Base-by-base conservation (phyloP, 2,797 vertebrate genomes). In the Hybognathus amarus region DNA sequence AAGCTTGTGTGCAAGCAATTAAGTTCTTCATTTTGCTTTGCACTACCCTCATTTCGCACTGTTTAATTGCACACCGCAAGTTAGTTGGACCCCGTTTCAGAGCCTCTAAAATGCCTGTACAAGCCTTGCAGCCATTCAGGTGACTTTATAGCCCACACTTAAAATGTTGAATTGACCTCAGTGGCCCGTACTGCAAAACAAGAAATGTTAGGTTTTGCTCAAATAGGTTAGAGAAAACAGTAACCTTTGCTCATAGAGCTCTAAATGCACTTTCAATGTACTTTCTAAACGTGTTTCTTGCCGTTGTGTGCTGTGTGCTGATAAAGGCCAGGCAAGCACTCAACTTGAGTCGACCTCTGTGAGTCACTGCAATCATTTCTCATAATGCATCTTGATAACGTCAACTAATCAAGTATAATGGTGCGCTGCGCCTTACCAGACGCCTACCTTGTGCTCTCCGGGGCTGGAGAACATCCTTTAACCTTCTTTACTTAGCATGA, bases 331-430 rank as follows among this genome's bases (percentile, higher is more conserved):
- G 61, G 33, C 45, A 47, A 50, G 59, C 69, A 64, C 45, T 52
- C 80, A 63, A 75, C 56, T 38, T 66, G 47, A 67, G 33, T 68
- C 24, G 61, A 82, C 80, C 71, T 67, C 70, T 38, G 30, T 33
- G 70, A 67, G 70, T 75, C 71, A 75, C 30, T 18, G 59, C 70
- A 67, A 82, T 75, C 80, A 67, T 76, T 82, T 82, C 61, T 76
- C 80, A 82, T 42, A 56, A 82, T 76, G 70, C 61, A 22, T 76
- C 80, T 82, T 18, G 5, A 67, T 76, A 75, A 76, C 47, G 63
- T 67, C 71, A 54, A 66, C 70, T 76, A 82, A 82, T 82, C 80
- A 52, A 40, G 70, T 82, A 66, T 67, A 67, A 82, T 66, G 33
- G 45, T 54, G 33, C 1, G 47, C 33, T 54, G 33, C 2, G 30